Percentiles rank a stretch among this genome's conserved stretches.
phyloP scores from a whole-genome alignment of 2,797 vertebrate species.

The Pangasius macronema region DNA sequence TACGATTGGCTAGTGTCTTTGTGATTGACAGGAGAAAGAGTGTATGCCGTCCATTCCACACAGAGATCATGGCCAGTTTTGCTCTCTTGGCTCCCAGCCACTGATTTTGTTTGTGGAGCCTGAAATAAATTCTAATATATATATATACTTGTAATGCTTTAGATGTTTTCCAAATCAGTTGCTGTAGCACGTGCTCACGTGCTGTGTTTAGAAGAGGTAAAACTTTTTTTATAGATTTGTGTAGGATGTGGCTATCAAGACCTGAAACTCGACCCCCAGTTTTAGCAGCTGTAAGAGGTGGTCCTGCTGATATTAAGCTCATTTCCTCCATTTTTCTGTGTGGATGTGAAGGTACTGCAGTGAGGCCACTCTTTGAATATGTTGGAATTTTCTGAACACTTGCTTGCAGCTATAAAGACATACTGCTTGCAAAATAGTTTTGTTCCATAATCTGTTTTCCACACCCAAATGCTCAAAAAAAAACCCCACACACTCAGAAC shows the following conservation, averaged over 20 bases:
- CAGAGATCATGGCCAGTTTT: neutral
- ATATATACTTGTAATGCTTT: neutral
- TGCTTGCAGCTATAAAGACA: neutral
- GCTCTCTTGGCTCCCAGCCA: neutral
- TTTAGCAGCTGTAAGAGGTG: neutral
- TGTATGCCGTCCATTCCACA: neutral
- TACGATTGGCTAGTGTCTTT: no score
- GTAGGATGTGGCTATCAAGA: neutral
- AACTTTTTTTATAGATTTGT: neutral
- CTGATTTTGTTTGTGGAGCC: neutral
- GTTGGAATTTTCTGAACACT: neutral
- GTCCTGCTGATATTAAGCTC: neutral
- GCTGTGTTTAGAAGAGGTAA: neutral
- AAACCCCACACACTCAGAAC: neutral
- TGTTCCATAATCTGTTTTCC: conserved; percentile 2
- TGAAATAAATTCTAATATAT: neutral
- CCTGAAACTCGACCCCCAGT: neutral
- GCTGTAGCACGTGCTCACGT: no score
- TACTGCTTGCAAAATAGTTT: neutral
- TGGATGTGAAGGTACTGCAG: neutral
- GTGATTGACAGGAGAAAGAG: neutral
- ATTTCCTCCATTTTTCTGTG: neutral
- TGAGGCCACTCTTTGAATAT: neutral
- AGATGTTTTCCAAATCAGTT: neutral
- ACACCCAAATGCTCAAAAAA: neutral